A percentile compares a stretch with the other conserved stretches of the same genome.
Conservation (phyloP, 1,140 invertebrate genomes). For the Aphidius gifuensis region DNA sequence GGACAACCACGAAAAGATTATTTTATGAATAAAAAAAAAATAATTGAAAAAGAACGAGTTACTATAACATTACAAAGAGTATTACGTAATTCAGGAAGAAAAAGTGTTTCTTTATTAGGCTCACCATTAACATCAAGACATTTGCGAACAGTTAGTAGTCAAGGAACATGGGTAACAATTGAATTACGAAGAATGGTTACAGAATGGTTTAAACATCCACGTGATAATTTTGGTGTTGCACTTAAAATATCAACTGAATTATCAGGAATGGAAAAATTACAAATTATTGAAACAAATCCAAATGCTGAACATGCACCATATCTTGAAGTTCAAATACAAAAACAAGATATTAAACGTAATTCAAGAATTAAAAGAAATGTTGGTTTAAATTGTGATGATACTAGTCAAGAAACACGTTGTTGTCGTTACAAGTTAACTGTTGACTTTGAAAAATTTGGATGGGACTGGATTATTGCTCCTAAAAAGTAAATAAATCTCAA, state of each 20-base stretch:
- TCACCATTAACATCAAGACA: slow-evolving; percentile 49
- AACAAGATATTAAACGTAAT: slow-evolving; percentile 67
- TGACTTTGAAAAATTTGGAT: slow-evolving; percentile 94
- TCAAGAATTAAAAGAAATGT: slow-evolving; percentile 70
- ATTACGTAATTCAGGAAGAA: slow-evolving; percentile 38
- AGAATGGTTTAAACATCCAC: slow-evolving; percentile 71
- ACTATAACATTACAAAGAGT: slow-evolving; percentile 51
- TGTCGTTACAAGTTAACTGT: slow-evolving; percentile 90
- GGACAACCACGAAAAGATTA: background rate
- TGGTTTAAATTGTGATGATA: slow-evolving; percentile 75
- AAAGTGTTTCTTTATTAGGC: slow-evolving; percentile 37
- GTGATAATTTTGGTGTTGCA: slow-evolving; percentile 71
- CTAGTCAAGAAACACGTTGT: slow-evolving; percentile 75
- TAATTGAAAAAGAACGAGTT: slow-evolving; percentile 28
- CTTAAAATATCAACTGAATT: slow-evolving; percentile 58
- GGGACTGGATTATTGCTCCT: slow-evolving; percentile 98
- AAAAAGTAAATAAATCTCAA: slow-evolving; percentile 59
- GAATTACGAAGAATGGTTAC: slow-evolving; percentile 73
- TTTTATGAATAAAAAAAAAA: too few species aligned
- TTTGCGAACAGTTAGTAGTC: slow-evolving; percentile 42
- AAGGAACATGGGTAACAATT: slow-evolving; percentile 70
- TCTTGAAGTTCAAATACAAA: slow-evolving; percentile 79
- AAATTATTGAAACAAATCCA: slow-evolving; percentile 49
- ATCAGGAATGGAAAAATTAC: slow-evolving; percentile 36
- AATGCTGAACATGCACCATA: slow-evolving; percentile 49